These are phyloP conservation scores for Eupithecia insigniata DNA, from an alignment of 2,888 invertebrate genomes.

Conservation along the genomic window DNA sequence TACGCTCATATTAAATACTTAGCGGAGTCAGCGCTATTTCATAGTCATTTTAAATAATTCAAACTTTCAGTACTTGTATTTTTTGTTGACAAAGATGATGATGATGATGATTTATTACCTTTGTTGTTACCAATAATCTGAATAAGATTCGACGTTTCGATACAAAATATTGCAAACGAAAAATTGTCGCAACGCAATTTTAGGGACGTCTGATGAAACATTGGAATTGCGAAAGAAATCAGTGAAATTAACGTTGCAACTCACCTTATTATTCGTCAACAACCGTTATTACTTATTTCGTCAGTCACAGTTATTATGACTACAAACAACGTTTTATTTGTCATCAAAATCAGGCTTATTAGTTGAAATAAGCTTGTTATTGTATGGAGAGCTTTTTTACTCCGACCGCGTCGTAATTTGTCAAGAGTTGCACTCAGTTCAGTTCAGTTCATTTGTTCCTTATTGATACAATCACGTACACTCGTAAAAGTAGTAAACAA, in stretches of 20 bases:
- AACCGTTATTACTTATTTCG: constrained; percentile 72
- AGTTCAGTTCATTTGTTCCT: too few relatives aligned
- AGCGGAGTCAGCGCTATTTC: constrained; percentile 52
- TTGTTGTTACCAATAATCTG: background rate
- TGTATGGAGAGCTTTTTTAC: background rate
- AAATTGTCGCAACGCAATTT: constrained; percentile 66
- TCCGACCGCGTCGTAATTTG: background rate
- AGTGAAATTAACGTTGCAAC: constrained; percentile 70
- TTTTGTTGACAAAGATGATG: too few relatives aligned
- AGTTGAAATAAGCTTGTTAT: constrained; percentile 16
- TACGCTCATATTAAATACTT: constrained; percentile 52
- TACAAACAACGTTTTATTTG: constrained; percentile 63
- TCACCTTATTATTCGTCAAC: constrained; percentile 73
- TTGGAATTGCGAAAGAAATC: constrained; percentile 61
- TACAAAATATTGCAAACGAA: constrained; percentile 68
- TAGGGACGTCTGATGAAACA: constrained; percentile 64
- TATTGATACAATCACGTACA: too few relatives aligned
- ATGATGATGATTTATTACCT: too few relatives aligned
- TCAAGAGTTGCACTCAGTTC: background rate
- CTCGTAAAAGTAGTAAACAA: too few relatives aligned
- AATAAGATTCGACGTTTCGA: constrained; percentile 56
- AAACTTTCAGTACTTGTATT: background rate
- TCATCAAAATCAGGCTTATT: constrained; percentile 51
- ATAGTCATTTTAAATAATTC: constrained; percentile 36
- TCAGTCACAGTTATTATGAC: constrained; percentile 67